Conservation (phyloP, 2,113 vertebrate genomes). For the Aptenodytes patagonicus region DNA sequence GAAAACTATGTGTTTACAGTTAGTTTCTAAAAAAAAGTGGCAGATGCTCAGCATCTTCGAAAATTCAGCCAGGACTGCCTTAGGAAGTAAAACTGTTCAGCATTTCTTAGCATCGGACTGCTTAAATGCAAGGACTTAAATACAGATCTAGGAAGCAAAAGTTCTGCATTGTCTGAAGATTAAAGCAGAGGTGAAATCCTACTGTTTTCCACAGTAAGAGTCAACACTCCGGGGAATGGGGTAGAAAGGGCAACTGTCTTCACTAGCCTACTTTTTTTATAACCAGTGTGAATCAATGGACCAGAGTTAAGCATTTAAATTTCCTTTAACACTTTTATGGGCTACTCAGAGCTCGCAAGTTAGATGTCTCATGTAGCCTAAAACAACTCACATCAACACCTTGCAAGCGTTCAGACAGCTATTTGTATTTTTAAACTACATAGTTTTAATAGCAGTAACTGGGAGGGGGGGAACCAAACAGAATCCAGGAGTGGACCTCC, state of each 20-base stretch:
- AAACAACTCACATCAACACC: background rate
- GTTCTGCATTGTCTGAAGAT: background rate
- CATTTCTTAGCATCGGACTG: background rate
- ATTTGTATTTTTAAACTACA: background rate
- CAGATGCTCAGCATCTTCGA: background rate
- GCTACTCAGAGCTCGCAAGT: background rate
- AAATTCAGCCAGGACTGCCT: background rate
- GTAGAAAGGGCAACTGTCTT: background rate
- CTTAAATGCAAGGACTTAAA: background rate
- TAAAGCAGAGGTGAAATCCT: background rate
- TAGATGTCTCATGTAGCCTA: background rate
- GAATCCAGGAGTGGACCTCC: background rate
- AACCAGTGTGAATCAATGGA: background rate
- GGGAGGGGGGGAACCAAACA: too few relatives aligned
- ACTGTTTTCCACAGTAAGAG: background rate
- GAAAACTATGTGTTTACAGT: background rate
- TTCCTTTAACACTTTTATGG: background rate
- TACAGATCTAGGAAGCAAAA: background rate
- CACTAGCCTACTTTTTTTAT: background rate
- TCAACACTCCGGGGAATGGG: background rate
- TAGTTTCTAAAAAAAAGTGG: background rate
- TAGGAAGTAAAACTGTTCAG: background rate
- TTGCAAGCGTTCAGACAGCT: background rate
- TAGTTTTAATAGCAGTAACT: background rate
- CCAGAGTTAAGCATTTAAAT: background rate